Conservation (phyloP, 2,888 invertebrate species). For the Lasioglossum lativentre region DNA sequence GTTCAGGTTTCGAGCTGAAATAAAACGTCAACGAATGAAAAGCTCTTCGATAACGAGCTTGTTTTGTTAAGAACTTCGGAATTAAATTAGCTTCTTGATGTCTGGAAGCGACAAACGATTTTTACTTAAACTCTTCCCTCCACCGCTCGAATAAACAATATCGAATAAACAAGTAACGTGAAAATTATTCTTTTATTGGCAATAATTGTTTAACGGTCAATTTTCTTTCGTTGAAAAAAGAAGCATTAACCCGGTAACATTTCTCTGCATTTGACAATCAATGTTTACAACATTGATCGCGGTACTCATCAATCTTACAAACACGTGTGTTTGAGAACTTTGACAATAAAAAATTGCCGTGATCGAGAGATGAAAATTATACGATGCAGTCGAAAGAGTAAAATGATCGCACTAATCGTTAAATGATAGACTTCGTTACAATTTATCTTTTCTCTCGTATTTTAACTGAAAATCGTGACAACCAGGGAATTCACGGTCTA, state of each 20-base stretch:
- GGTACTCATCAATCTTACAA: background rate
- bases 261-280: background rate
- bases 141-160: too few species aligned
- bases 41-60: slow-evolving; percentile 8
- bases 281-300: background rate
- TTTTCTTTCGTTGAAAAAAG: background rate
- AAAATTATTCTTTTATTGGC: background rate
- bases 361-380: too few species aligned
- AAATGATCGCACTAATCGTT: too few species aligned
- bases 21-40: background rate
- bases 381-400: too few species aligned
- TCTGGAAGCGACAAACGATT: background rate
- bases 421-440: too few species aligned
- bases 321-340: background rate
- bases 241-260: background rate
- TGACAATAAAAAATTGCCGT: background rate
- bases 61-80: slow-evolving; percentile 10
- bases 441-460: too few species aligned
- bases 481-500: background rate
- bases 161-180: background rate
- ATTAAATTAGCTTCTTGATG: background rate
- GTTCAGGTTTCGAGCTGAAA: background rate
- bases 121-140: background rate
- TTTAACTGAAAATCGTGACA: too few species aligned
- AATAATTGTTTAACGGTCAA: background rate